Evolutionary conservation across 2,113 vertebrate genomes (phyloP), one percentile per base, ranked within the genome.

Genomic region (Rhineura floridana): DNA sequence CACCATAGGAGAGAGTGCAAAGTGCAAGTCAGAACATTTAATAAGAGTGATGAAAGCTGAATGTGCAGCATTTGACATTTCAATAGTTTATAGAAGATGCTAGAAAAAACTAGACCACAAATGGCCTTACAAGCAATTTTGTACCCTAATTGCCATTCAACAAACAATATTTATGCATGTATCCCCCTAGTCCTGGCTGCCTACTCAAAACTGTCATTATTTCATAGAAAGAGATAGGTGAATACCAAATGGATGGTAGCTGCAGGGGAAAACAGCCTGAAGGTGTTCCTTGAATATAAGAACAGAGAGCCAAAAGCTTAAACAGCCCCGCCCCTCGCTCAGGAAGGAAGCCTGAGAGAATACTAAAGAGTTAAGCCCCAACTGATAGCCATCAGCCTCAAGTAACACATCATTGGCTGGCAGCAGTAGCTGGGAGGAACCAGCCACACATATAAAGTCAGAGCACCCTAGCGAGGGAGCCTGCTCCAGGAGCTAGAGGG

Each of bases 11-110:
- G 69, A 75, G 50, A 81, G 52, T n/a, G 21, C 78, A 81, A 87
- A 87, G 86, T 72, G 50, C 30, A 46, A 13, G 39, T 63, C 65
- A 87, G 36, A 73, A 62, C 86, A 73, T 81, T 81, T 87, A 72
- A 87, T 46, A 72, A 81, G 65, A 87, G 69, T 81, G 79, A 87
- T 87, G 69, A 72, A 59, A 87, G 65, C 36, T 62, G 28, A 87
- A 44, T 73, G 39, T 30, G 73, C 44, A 62, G 36, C 50, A 87
- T 73, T 59, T 87, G 86, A 80, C 67, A 73, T 44, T 75, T 81
- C 67, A 73, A 48, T 46, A 21, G 28, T 81, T 72, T 80, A 33
- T 70, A 55, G 30, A 80, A 70, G 85, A 80, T 87, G 46, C 23
- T 25, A 44, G 48, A 46, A 80, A 81, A 78, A 87, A 3, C 63